Percentiles rank a stretch among this genome's conserved stretches.
phyloP scores from a whole-genome alignment of 2,888 invertebrate species.

The Teinopalpus imperialis region DNA sequence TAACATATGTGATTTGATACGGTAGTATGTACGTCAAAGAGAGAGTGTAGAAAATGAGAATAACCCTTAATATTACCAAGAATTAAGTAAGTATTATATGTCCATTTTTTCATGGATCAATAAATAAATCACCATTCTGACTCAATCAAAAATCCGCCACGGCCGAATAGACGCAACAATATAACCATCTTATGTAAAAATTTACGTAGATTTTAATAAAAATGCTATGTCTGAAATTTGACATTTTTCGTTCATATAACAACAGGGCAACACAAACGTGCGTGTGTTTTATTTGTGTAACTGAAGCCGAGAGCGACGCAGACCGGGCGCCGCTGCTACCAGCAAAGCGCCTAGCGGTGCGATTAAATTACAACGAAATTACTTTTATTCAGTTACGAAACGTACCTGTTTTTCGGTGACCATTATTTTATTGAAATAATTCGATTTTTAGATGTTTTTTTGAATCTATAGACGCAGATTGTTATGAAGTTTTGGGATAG shows the following conservation, averaged over 20 bases:
- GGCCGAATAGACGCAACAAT: no score
- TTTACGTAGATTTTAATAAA: slow-evolving; percentile 7
- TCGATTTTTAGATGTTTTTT: background rate
- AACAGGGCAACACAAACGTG: slow-evolving; percentile 16
- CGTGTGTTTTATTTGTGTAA: slow-evolving; percentile 30
- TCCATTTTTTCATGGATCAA: no score
- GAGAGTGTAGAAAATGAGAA: no score
- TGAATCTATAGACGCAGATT: no score
- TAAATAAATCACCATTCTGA: no score
- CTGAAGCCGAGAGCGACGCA: slow-evolving; percentile 26
- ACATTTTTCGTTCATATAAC: background rate
- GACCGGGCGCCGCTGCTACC: slow-evolving; percentile 24
- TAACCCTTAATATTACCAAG: no score
- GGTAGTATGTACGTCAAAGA: no score
- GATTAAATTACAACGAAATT: slow-evolving; percentile 65
- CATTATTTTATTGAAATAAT: background rate
- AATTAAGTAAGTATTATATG: no score
- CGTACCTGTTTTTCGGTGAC: slow-evolving; percentile 32
- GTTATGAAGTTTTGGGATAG: no score
- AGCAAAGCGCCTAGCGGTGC: slow-evolving; percentile 36
- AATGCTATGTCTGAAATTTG: background rate
- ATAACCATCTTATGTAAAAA: slow-evolving; percentile 19
- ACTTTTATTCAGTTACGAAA: slow-evolving; percentile 51
- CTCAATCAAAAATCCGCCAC: no score
- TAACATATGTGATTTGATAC: no score